These are phyloP conservation scores for Biston stratarius DNA, from an alignment of 2,888 invertebrate genomes.

Conservation along the genomic window DNA sequence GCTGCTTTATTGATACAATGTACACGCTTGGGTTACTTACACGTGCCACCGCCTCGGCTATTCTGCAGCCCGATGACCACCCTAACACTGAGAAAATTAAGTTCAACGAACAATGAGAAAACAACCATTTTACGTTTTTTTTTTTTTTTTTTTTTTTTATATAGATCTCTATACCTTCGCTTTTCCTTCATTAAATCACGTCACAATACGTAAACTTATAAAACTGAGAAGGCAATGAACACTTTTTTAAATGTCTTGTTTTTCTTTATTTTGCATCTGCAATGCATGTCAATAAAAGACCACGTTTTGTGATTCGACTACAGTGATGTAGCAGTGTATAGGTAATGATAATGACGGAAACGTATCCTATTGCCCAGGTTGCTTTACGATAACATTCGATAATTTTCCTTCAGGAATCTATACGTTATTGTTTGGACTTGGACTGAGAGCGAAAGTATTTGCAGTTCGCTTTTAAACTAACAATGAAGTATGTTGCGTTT, in stretches of 20 bases:
- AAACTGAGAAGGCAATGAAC: not conserved
- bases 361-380: constrained; percentile 40
- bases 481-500: constrained; percentile 11
- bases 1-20: constrained; percentile 53
- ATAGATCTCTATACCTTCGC: not conserved
- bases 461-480: constrained; percentile 15
- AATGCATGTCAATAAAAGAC: constrained; percentile 44
- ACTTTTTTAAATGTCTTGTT: constrained; percentile 13
- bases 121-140: constrained; percentile 18
- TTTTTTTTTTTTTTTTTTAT: constrained; percentile 10
- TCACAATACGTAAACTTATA: not conserved
- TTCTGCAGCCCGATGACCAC: constrained; percentile 45
- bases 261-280: constrained; percentile 25
- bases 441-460: constrained; percentile 22
- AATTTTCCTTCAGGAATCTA: constrained; percentile 36
- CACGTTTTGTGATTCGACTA: constrained; percentile 8
- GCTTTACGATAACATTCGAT: constrained; percentile 46
- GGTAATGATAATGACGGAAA: constrained; percentile 37
- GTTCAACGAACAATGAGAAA: constrained; percentile 35
- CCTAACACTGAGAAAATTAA: constrained; percentile 35
- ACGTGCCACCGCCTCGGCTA: constrained; percentile 27
- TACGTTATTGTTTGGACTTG: constrained; percentile 24
- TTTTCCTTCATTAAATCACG: not conserved
- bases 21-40: constrained; percentile 49
- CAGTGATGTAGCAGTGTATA: not conserved